Conservation (phyloP, 2,888 invertebrate genomes). For the Lucinisca nassula region DNA sequence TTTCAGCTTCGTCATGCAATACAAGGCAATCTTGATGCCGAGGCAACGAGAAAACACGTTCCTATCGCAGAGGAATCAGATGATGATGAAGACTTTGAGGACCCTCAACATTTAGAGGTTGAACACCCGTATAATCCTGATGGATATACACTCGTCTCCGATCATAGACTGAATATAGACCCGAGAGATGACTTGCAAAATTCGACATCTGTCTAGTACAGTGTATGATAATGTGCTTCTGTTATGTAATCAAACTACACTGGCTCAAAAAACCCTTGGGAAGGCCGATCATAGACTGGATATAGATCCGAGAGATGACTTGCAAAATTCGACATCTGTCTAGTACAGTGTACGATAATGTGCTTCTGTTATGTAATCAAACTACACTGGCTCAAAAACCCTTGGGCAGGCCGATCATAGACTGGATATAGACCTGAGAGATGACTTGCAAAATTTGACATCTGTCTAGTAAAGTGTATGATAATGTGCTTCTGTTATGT, state of each 20-base stretch:
- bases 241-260: no score
- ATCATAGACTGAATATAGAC: constrained; percentile 15
- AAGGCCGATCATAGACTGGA: no score
- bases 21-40: constrained; percentile 83
- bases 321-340: no score
- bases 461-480: neutral
- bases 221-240: no score
- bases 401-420: constrained; percentile 39
- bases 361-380: no score
- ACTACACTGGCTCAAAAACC: no score
- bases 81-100: constrained; percentile 36
- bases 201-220: neutral
- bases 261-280: no score
- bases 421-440: neutral
- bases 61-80: constrained; percentile 34
- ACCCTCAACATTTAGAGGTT: constrained; percentile 59
- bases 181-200: neutral
- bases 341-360: no score
- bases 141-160: constrained; percentile 48
- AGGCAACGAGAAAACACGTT: constrained; percentile 64
- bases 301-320: no score
- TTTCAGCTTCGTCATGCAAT: constrained; percentile 81
- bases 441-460: neutral
- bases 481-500: no score
- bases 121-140: constrained; percentile 52